phyloP scores from a whole-genome alignment of 2,888 invertebrate genomes.

The Coenonympha arcania region DNA sequence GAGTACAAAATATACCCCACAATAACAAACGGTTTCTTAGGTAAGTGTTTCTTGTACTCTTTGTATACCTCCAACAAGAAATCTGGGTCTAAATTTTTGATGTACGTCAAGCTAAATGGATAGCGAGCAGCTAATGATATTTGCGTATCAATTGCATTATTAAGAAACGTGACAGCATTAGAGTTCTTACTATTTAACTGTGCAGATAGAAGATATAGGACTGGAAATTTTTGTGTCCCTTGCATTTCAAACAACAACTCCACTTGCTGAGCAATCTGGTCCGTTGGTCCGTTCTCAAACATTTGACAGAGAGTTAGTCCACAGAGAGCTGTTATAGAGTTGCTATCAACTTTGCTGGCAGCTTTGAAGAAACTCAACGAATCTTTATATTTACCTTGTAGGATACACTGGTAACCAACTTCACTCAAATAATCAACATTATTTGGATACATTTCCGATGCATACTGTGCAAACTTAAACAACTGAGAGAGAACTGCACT shows the following conservation, averaged over 20 bases:
- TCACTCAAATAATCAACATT: slow-evolving; percentile 84
- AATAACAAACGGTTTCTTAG: slow-evolving; percentile 74
- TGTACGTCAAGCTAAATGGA: slow-evolving; percentile 83
- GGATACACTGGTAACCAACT: slow-evolving; percentile 84
- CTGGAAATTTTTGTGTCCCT: slow-evolving; percentile 77
- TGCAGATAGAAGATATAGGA: slow-evolving; percentile 80
- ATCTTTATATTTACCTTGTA: slow-evolving; percentile 83
- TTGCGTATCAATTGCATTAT: slow-evolving; percentile 76
- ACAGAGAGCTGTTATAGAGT: slow-evolving; percentile 83
- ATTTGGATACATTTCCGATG: slow-evolving; percentile 79
- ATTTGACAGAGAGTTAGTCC: slow-evolving; percentile 90
- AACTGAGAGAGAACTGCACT: slow-evolving; percentile 81
- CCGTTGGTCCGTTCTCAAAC: slow-evolving; percentile 79
- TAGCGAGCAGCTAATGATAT: slow-evolving; percentile 54
- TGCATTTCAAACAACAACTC: slow-evolving; percentile 89
- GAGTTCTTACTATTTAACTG: slow-evolving; percentile 74
- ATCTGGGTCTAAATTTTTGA: slow-evolving; percentile 86
- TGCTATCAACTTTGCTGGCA: slow-evolving; percentile 88
- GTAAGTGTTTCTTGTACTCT: slow-evolving; percentile 83
- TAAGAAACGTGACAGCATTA: slow-evolving; percentile 74
- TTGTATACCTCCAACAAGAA: slow-evolving; percentile 85
- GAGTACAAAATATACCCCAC: slow-evolving; percentile 59
- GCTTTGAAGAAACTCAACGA: slow-evolving; percentile 85
- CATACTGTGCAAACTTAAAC: slow-evolving; percentile 83
- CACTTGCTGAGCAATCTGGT: slow-evolving; percentile 87